Conservation (phyloP, 2,888 invertebrate genomes). For the Heteropelma amictum region DNA sequence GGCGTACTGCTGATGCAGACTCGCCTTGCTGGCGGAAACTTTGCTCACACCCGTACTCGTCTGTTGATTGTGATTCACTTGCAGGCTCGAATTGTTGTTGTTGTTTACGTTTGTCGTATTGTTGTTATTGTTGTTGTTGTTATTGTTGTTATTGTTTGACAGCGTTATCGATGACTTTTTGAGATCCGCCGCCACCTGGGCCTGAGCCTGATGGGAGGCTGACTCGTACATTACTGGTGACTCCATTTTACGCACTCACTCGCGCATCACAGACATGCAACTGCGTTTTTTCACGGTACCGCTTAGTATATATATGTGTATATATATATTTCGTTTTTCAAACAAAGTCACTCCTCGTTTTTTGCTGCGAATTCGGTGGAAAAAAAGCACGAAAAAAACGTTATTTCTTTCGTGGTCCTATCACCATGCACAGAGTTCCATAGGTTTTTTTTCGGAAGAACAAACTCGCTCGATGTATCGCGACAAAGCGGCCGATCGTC, state of each 20-base stretch:
- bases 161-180: slow-evolving; percentile 81
- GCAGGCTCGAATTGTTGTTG: slow-evolving; percentile 78
- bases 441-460: too few species aligned
- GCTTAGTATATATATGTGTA: neutral
- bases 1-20: slow-evolving; percentile 86
- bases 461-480: neutral
- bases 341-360: neutral
- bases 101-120: slow-evolving; percentile 71
- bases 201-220: slow-evolving; percentile 79
- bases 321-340: neutral
- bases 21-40: slow-evolving; percentile 80
- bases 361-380: neutral
- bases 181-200: slow-evolving; percentile 80
- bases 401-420: too few species aligned
- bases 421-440: too few species aligned
- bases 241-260: slow-evolving; percentile 82
- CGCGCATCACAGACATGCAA: slow-evolving; percentile 68
- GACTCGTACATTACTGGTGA: slow-evolving; percentile 93
- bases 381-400: neutral
- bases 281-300: neutral
- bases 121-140: slow-evolving; percentile 76
- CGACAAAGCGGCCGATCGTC: too few species aligned
- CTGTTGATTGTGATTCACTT: slow-evolving; percentile 79
- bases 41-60: slow-evolving; percentile 78
- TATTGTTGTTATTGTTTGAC: slow-evolving; percentile 76